Percentiles rank a stretch among this genome's conserved stretches.
These are phyloP conservation scores for Blennius ocellaris DNA, from an alignment of 2,113 vertebrate genomes.

Conservation along the genomic window DNA sequence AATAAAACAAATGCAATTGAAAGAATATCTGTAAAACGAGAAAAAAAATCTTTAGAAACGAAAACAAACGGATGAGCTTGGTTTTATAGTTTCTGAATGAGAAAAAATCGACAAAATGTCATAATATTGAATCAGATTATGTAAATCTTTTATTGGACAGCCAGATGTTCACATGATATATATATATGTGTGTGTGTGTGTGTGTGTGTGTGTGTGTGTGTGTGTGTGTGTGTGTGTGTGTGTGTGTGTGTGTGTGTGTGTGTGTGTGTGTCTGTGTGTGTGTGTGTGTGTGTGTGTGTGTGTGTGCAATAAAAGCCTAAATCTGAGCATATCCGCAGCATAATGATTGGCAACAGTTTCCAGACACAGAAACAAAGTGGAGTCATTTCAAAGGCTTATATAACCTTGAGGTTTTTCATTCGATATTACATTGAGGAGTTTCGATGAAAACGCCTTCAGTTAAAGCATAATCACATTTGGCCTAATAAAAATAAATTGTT, in stretches of 20 bases:
- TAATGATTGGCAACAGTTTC: neutral
- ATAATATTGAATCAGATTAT: neutral
- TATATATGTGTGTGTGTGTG: too few relatives aligned
- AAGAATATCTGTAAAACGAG: slow-evolving; percentile 1
- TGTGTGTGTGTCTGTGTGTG: too few relatives aligned
- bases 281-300: too few relatives aligned
- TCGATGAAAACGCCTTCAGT: neutral
- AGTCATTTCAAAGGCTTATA: neutral
- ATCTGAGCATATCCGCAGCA: neutral
- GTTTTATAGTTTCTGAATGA: neutral
- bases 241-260: too few relatives aligned
- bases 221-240: too few relatives aligned
- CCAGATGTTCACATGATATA: neutral
- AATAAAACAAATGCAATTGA: neutral
- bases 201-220: too few relatives aligned
- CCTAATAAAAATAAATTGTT: neutral
- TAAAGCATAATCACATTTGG: neutral
- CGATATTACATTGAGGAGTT: neutral
- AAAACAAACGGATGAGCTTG: too few relatives aligned
- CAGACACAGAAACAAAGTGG: neutral
- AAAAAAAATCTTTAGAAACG: neutral
- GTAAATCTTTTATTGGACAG: neutral
- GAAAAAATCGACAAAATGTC: neutral
- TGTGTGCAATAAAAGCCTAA: neutral
- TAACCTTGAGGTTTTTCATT: neutral